These are phyloP conservation scores for Poecile atricapillus DNA, from an alignment of 2,113 vertebrate species.

Conservation along the genomic window DNA sequence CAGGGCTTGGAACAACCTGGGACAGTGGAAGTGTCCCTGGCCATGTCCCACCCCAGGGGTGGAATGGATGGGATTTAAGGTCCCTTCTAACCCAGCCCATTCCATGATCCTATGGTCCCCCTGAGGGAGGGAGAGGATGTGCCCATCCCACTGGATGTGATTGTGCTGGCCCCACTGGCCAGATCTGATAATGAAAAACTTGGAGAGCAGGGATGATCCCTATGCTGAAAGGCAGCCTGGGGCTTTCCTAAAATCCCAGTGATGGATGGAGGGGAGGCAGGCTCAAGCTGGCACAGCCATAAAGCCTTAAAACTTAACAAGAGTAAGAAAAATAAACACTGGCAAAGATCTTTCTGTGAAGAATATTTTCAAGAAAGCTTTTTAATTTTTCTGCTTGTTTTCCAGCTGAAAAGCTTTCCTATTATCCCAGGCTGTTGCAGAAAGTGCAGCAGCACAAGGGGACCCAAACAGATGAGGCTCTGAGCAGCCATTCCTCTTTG, in stretches of 20 bases:
- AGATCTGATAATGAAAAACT: background rate
- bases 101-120: background rate
- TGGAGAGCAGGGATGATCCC: background rate
- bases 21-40: background rate
- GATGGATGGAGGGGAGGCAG: background rate
- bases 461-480: background rate
- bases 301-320: background rate
- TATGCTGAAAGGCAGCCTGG: background rate
- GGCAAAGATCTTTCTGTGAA: background rate
- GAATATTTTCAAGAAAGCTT: background rate
- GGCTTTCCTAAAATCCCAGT: background rate
- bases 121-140: rapidly evolving
- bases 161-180: rapidly evolving
- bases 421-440: background rate
- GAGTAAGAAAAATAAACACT: background rate
- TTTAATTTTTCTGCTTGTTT: constrained; percentile 16
- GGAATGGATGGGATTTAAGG: background rate
- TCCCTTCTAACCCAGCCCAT: background rate
- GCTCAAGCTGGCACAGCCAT: background rate
- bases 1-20: rapidly evolving
- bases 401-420: constrained; percentile 7
- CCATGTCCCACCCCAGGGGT: background rate
- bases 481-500: constrained; percentile 42
- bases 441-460: background rate
- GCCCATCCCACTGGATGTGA: background rate